Conservation (phyloP, 2,113 vertebrate genomes). For the Petromus typicus region DNA sequence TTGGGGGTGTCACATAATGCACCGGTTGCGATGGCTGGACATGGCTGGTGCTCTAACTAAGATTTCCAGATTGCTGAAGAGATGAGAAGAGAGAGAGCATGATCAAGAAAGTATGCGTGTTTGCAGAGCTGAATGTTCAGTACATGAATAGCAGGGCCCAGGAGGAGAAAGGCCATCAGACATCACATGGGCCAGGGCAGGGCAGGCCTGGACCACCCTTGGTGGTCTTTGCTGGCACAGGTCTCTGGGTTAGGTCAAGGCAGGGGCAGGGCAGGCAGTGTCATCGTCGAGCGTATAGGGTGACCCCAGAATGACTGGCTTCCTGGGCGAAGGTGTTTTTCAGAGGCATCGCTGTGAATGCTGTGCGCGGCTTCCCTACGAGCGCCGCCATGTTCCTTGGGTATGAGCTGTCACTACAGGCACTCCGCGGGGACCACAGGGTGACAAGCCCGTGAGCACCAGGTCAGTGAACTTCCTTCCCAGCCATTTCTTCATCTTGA, state of each 20-base stretch:
- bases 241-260: neutral
- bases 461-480: constrained; percentile 81
- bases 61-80: neutral
- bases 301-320: neutral
- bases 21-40: neutral
- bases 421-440: constrained; percentile 87
- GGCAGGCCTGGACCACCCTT: neutral
- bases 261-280: neutral
- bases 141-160: neutral
- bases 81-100: too few species aligned
- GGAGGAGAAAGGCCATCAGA: neutral
- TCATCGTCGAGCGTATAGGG: neutral
- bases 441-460: constrained; percentile 83
- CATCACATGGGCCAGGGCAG: neutral
- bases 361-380: constrained; percentile 95
- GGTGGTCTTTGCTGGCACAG: neutral
- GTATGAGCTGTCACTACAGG: constrained; percentile 95
- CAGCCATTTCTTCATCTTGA: neutral
- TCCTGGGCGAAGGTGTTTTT: constrained; percentile 93
- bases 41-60: neutral
- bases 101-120: fast-evolving
- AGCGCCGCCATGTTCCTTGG: constrained; percentile 97
- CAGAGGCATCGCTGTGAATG: constrained; percentile 92
- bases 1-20: neutral
- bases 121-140: fast-evolving